Conservation (phyloP, 2,888 invertebrate genomes). For the Ophion obscuratus region DNA sequence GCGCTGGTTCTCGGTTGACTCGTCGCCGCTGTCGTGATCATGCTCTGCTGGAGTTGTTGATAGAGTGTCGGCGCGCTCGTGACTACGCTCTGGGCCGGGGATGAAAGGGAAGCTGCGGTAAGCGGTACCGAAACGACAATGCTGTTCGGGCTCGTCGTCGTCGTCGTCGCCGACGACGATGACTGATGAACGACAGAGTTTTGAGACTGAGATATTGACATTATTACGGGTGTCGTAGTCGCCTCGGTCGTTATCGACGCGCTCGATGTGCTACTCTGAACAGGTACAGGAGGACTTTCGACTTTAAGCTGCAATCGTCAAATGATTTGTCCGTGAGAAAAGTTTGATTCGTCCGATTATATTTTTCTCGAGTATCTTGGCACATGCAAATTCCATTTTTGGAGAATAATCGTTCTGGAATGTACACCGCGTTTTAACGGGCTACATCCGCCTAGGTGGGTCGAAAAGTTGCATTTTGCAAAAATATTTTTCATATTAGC, state of each 20-base stretch:
- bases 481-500: no score
- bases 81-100: conserved; percentile 76
- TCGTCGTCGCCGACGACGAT: conserved; percentile 77
- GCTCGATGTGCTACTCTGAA: conserved; percentile 73
- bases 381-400: not conserved
- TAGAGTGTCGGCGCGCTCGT: conserved; percentile 81
- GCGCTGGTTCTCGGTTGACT: conserved; percentile 75
- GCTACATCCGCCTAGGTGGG: no score
- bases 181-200: conserved; percentile 76
- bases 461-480: no score
- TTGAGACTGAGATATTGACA: conserved; percentile 79
- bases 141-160: conserved; percentile 83
- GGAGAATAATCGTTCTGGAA: no score
- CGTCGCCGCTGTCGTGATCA: conserved; percentile 75
- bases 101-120: conserved; percentile 83
- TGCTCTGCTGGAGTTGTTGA: conserved; percentile 81
- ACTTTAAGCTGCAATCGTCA: conserved; percentile 75
- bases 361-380: no score
- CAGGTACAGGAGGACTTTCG: conserved; percentile 75
- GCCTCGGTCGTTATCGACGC: conserved; percentile 75
- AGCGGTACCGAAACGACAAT: conserved; percentile 89
- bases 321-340: not conserved
- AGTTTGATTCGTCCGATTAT: not conserved
- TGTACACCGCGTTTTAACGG: no score
- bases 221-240: conserved; percentile 81